Evolutionary conservation across 2,797 vertebrate genomes (phyloP).

Genomic region (Cyclura pinguis): DNA sequence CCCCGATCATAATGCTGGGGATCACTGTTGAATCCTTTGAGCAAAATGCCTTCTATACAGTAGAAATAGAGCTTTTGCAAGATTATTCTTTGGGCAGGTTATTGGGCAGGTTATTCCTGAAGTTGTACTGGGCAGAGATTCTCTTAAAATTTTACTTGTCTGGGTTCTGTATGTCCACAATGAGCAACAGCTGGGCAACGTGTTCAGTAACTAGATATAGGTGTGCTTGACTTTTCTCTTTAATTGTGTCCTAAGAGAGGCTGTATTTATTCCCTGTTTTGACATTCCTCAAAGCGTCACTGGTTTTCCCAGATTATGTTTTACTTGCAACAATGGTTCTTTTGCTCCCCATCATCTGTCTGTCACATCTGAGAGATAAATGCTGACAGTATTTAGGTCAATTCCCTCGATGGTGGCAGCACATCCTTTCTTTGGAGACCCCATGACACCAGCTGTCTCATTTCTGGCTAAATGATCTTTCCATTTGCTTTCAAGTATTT

Average conservation of each 20-base stretch:
- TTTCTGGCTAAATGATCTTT: slow-evolving; percentile 13
- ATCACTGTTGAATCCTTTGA: not conserved
- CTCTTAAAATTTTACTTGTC: not conserved
- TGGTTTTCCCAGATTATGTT: not conserved
- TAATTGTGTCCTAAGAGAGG: not conserved
- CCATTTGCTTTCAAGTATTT: not conserved
- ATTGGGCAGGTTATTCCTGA: not conserved
- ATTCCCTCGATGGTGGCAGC: not conserved
- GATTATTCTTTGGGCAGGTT: not conserved
- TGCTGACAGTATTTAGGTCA: slow-evolving; percentile 22
- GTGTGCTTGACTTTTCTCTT: not conserved
- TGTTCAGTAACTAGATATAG: not conserved
- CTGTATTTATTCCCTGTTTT: not conserved
- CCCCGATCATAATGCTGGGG: no score
- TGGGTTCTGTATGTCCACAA: not conserved
- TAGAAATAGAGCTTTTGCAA: not conserved
- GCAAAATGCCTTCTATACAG: not conserved
- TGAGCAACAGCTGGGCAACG: not conserved
- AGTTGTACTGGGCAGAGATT: not conserved
- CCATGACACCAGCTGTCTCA: not conserved
- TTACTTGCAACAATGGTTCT: not conserved
- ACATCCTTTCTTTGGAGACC: not conserved
- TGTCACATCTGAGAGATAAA: slow-evolving; percentile 5
- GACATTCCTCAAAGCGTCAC: not conserved
- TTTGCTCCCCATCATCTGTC: not conserved